Evolutionary conservation across 2,888 invertebrate genomes (phyloP).

Genomic region (Cybosia mesomella): DNA sequence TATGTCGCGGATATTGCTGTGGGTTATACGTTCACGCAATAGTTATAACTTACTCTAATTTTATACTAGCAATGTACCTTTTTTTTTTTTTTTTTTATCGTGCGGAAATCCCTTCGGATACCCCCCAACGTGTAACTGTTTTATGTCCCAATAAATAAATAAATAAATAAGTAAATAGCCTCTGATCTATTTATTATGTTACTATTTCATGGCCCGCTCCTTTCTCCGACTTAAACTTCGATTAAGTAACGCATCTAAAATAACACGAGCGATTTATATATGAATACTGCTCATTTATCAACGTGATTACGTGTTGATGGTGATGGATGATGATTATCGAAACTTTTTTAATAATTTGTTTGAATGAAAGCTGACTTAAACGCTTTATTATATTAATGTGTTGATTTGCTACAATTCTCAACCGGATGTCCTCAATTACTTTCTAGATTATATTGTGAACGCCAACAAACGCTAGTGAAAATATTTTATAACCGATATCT

Average conservation of each 20-base stretch:
- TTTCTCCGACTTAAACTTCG: conserved; percentile 37
- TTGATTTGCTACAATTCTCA: conserved; percentile 18
- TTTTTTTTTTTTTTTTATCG: too few relatives aligned
- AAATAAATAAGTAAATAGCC: neutral
- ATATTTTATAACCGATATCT: conserved; percentile 29
- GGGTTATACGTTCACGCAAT: too few relatives aligned
- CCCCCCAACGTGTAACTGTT: too few relatives aligned
- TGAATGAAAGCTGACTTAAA: conserved; percentile 15
- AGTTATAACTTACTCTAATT: too few relatives aligned
- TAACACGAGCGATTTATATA: conserved; percentile 18
- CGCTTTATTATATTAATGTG: conserved; percentile 12
- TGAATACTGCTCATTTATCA: conserved; percentile 17
- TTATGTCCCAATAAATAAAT: too few relatives aligned
- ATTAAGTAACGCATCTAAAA: conserved; percentile 36
- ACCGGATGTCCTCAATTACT: conserved; percentile 43
- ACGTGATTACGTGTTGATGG: conserved; percentile 17
- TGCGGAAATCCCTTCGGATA: too few relatives aligned
- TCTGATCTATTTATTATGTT: conserved; percentile 18
- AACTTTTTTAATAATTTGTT: conserved; percentile 16
- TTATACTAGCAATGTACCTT: too few relatives aligned
- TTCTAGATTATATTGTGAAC: conserved; percentile 35
- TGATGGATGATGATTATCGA: conserved; percentile 22
- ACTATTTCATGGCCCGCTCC: conserved; percentile 32
- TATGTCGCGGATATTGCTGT: too few relatives aligned
- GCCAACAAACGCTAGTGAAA: conserved; percentile 33